Evolutionary conservation across 1,140 invertebrate genomes (phyloP).

Genomic region (Asobara japonica): DNA sequence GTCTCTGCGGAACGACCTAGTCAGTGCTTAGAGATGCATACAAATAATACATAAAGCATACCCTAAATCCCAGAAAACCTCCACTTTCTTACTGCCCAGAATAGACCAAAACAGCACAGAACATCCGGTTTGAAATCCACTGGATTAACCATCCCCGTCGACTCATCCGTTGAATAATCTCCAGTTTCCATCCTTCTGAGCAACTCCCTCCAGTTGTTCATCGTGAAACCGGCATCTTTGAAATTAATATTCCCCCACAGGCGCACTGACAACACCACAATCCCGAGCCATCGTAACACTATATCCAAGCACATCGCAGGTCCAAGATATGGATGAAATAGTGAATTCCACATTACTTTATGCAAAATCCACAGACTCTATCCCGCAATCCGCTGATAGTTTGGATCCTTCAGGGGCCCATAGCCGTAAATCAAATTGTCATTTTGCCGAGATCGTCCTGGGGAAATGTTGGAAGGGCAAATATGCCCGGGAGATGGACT

Average conservation of each 20-base stretch:
- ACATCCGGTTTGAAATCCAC: neutral
- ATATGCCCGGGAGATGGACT: neutral
- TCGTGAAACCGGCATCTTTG: constrained; percentile 19
- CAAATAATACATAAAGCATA: too few relatives aligned
- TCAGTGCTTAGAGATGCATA: too few relatives aligned
- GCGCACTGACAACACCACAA: neutral
- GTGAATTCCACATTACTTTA: constrained; percentile 5
- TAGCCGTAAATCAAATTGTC: constrained; percentile 1
- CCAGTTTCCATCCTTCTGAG: neutral
- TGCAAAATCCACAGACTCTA: neutral
- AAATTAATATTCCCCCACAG: constrained; percentile 30
- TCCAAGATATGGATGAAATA: neutral
- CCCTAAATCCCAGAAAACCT: too few relatives aligned
- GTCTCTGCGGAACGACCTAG: too few relatives aligned
- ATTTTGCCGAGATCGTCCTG: neutral
- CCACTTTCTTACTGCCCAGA: neutral
- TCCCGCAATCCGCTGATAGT: neutral
- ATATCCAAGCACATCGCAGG: neutral
- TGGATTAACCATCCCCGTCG: neutral
- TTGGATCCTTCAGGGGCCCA: neutral
- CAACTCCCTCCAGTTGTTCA: neutral
- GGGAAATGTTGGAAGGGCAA: constrained; percentile 1
- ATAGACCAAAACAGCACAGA: neutral
- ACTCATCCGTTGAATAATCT: constrained; percentile 14
- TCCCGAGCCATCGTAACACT: neutral